Percentiles rank a stretch among this genome's conserved stretches.
phyloP scores from a whole-genome alignment of 1,140 invertebrate species.

The Neodiprion lecontei region DNA sequence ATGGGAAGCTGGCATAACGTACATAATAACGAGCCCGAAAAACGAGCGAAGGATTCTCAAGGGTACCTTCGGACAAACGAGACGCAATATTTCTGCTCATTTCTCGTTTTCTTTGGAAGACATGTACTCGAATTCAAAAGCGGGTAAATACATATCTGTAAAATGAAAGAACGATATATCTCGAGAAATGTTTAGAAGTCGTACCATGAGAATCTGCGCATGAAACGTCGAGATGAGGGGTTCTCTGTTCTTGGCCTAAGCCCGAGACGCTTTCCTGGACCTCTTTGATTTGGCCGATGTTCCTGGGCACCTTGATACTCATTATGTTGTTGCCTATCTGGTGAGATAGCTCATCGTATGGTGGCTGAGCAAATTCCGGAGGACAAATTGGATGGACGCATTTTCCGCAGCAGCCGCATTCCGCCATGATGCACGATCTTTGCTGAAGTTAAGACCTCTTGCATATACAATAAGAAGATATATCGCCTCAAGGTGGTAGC shows the following conservation, averaged over 20 bases:
- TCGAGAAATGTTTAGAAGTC: neutral
- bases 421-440: neutral
- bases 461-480: no score
- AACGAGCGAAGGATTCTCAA: no score
- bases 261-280: neutral
- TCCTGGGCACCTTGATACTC: constrained; percentile 42
- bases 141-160: no score
- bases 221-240: constrained; percentile 22
- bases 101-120: no score
- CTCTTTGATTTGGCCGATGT: constrained; percentile 19
- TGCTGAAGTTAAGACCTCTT: neutral
- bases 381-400: constrained; percentile 11
- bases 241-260: neutral
- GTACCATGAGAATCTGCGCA: constrained; percentile 36
- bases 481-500: neutral
- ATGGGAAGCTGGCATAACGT: no score
- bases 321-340: constrained; percentile 36
- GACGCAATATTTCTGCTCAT: no score
- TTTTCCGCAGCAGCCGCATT: constrained; percentile 8
- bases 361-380: neutral
- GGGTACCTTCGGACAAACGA: no score
- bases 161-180: neutral
- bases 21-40: no score
- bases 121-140: no score
- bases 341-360: constrained; percentile 39